These are phyloP conservation scores for Microplitis deprimator DNA, from an alignment of 2,888 invertebrate species.

Conservation along the genomic window DNA sequence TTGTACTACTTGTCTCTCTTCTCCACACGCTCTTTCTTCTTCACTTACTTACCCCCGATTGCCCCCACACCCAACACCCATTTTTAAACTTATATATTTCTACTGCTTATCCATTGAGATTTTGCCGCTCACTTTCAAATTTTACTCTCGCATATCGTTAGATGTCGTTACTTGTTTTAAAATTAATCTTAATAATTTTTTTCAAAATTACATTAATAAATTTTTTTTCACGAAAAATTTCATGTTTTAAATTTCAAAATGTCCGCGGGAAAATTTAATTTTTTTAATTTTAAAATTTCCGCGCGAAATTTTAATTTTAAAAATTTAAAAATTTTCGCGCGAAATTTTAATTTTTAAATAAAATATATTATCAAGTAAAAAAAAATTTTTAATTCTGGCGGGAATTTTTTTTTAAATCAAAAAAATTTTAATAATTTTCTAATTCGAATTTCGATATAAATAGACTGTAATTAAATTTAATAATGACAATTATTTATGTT, in stretches of 20 bases:
- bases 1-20: slow-evolving; percentile 16
- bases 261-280: too few species aligned
- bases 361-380: too few species aligned
- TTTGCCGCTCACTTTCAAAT: not conserved
- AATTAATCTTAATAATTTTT: not conserved
- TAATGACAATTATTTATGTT: not conserved
- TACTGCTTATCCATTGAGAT: slow-evolving; percentile 38
- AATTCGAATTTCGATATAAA: not conserved
- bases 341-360: too few species aligned
- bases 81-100: too few species aligned
- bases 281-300: too few species aligned
- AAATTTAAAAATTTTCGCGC: too few species aligned
- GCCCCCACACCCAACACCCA: slow-evolving; percentile 11
- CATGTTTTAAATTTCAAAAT: too few species aligned
- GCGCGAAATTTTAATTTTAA: too few species aligned
- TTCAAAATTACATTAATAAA: too few species aligned
- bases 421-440: not conserved
- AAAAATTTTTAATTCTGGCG: too few species aligned
- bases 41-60: not conserved
- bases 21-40: slow-evolving; percentile 38
- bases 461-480: not conserved
- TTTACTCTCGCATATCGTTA: not conserved
- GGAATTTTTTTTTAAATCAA: not conserved
- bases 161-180: slow-evolving; percentile 31
- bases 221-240: too few species aligned